Conservation (phyloP, 2,797 vertebrate genomes). For the Galagoides demidoff region DNA sequence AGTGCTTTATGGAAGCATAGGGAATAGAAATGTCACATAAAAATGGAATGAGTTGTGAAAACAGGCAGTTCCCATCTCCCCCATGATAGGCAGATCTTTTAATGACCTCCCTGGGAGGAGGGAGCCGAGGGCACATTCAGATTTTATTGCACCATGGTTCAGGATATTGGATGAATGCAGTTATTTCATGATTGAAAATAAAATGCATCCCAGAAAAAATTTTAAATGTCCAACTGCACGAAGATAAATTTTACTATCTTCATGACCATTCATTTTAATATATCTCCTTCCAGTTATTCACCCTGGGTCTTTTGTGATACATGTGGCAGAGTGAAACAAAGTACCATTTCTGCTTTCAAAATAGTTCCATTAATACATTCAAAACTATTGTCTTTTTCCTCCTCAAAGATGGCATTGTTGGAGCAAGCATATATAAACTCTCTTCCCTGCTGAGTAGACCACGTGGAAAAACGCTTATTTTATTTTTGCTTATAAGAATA, state of each 20-base stretch:
- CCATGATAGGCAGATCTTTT: slow-evolving; percentile 31
- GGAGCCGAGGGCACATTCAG: not conserved
- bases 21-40: slow-evolving; percentile 64
- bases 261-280: not conserved
- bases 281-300: slow-evolving; percentile 16
- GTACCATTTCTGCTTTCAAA: not conserved
- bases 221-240: slow-evolving; percentile 8
- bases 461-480: slow-evolving; percentile 71
- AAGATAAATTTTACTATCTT: slow-evolving; percentile 39
- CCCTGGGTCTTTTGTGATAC: not conserved
- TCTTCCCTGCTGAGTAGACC: slow-evolving; percentile 75
- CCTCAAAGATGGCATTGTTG: slow-evolving; percentile 54
- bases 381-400: slow-evolving; percentile 67
- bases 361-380: not conserved
- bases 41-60: slow-evolving; percentile 62
- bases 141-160: slow-evolving; percentile 53
- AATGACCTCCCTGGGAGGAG: slow-evolving; percentile 52
- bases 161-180: slow-evolving; percentile 59
- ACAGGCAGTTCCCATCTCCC: slow-evolving; percentile 26
- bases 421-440: slow-evolving; percentile 57
- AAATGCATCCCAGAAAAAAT: slow-evolving; percentile 53
- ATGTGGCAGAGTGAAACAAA: not conserved
- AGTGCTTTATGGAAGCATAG: slow-evolving; percentile 53
- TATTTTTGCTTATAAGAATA: slow-evolving; percentile 79
- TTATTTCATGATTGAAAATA: slow-evolving; percentile 58